Evolutionary conservation across 2,888 invertebrate genomes (phyloP), one percentile per base, ranked within the genome.

Genomic region (Drosophila nr. medialis): DNA sequence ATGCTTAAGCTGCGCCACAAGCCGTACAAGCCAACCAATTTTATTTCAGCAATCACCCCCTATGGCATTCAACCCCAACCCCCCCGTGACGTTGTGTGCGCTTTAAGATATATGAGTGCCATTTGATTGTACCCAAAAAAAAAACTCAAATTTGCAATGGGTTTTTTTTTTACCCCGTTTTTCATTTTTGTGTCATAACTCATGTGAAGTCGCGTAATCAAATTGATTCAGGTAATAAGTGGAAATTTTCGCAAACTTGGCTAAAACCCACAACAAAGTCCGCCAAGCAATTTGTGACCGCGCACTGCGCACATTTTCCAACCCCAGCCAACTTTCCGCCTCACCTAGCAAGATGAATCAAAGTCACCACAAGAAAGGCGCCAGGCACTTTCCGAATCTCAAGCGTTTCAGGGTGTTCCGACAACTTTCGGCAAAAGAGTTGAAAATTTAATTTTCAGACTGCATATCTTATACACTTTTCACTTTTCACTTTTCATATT

Each of bases 351-450:
- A 21, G 30, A 58, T 58, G n/a, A 38, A 63, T 40, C 54, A 58
- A 61, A 60, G 58, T 58, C 60, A 76, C 89, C 89, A 87, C 84
- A 84, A 84, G 69, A 89, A 84, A 89, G 87, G 73, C 74, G 60
- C 4, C 50, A 61, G 63, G 49, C 67, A 65, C 67, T 73, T 29
- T 10, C 0, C 27, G 51, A 13, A 61, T 67, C 40, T 55, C 40
- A 59, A 72, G 72, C 67, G 48, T 30, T 68, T 72, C 61, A 42
- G 50, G 69, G 67, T 56, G 38, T 58, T 74, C 68, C 64, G 59
- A 51, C 8, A 55, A 77, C 51, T 70, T 72, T 58, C 24, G 27
- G 45, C 53, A 34, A 40, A 75, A 73, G 61, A 68, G 72, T 69
- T 67, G 55, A 32, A 72, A 51, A 79, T 65, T 62, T 79, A 61